A percentile compares a stretch with the other conserved stretches of the same genome.
These are phyloP conservation scores for Neotoxoptera formosana DNA, from an alignment of 1,140 invertebrate genomes.

Conservation along the genomic window DNA sequence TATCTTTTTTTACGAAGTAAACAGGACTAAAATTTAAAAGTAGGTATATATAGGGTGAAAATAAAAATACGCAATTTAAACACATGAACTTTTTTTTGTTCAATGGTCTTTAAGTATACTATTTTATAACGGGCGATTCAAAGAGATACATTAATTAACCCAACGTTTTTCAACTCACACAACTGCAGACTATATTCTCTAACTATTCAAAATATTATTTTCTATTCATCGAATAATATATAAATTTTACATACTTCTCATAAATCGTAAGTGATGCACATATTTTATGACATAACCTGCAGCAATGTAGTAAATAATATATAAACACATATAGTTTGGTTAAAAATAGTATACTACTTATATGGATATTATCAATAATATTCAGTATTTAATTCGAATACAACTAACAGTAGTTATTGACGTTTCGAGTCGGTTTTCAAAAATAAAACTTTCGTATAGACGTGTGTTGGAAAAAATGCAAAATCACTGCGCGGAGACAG, in stretches of 20 bases:
- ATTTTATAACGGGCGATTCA: background rate
- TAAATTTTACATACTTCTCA: background rate
- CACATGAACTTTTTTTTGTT: background rate
- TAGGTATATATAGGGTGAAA: background rate
- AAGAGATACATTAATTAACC: background rate
- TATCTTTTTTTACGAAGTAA: background rate
- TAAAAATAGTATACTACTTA: background rate
- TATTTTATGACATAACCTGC: background rate
- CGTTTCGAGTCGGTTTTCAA: background rate
- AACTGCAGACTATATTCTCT: background rate
- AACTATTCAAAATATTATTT: too few species aligned
- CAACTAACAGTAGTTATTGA: background rate
- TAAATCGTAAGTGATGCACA: background rate
- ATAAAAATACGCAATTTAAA: background rate
- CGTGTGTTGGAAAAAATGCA: conserved; percentile 20
- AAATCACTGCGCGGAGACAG: conserved; percentile 9
- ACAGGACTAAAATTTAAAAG: background rate
- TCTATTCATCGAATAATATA: background rate
- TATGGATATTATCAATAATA: background rate
- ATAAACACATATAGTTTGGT: background rate
- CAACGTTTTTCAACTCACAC: background rate
- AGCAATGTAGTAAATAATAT: background rate
- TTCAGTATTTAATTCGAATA: background rate
- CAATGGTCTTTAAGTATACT: background rate
- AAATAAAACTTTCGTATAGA: background rate